Evolutionary conservation across 2,888 invertebrate species (phyloP).

Genomic region (Tribolium freemani): DNA sequence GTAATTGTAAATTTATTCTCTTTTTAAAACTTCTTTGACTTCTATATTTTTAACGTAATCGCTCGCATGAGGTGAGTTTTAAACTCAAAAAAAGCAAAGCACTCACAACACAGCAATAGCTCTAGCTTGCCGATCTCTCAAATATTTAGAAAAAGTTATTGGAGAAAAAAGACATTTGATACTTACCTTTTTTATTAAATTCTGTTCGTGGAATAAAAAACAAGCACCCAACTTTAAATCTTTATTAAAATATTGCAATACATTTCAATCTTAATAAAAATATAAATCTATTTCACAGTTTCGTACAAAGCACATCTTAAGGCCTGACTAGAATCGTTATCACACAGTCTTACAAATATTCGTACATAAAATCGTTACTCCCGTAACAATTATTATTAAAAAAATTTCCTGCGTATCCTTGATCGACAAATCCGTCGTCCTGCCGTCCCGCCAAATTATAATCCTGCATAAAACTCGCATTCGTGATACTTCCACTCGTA

Average conservation of each 20-base stretch:
- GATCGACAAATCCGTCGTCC: background rate
- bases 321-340: slow-evolving; percentile 39
- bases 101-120: too few relatives aligned
- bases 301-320: slow-evolving; percentile 32
- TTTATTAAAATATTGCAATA: slow-evolving; percentile 40
- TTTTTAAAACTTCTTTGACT: too few relatives aligned
- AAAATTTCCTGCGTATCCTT: slow-evolving; percentile 22
- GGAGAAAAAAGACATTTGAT: too few relatives aligned
- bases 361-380: slow-evolving; percentile 57
- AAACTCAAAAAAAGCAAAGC: too few relatives aligned
- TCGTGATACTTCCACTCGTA: slow-evolving; percentile 67
- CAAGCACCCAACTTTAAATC: background rate
- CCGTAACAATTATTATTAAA: slow-evolving; percentile 41
- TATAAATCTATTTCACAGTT: slow-evolving; percentile 31
- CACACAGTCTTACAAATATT: slow-evolving; percentile 54
- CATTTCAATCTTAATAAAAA: slow-evolving; percentile 34
- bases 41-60: too few relatives aligned
- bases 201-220: too few relatives aligned
- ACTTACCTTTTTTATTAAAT: too few relatives aligned
- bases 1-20: too few relatives aligned
- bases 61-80: too few relatives aligned
- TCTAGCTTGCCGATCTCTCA: too few relatives aligned
- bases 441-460: slow-evolving; percentile 50
- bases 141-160: too few relatives aligned
- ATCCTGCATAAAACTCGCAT: slow-evolving; percentile 68